Evolutionary conservation across 1,140 invertebrate species (phyloP).

Genomic region (Bombus sibiricus): DNA sequence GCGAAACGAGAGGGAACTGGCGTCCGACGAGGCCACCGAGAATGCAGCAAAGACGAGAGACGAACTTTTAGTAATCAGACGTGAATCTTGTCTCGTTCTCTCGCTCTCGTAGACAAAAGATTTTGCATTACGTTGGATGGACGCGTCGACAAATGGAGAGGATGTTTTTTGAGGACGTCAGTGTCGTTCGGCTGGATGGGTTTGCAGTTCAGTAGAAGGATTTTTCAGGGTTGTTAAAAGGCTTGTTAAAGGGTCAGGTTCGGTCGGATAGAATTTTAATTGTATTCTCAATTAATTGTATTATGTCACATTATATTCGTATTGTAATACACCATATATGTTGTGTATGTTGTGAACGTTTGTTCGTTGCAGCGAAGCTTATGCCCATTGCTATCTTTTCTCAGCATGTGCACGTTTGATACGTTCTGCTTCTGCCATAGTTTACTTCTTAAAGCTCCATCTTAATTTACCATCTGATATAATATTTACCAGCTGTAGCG

Average conservation of each 20-base stretch:
- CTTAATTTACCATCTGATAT: too few species aligned
- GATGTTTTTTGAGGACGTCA: not conserved
- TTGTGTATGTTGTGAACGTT: too few species aligned
- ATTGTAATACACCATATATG: too few species aligned
- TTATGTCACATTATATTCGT: too few species aligned
- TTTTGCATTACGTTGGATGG: not conserved
- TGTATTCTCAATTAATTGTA: too few species aligned
- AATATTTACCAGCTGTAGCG: too few species aligned
- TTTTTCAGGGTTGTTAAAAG: not conserved
- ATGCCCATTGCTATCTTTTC: too few species aligned
- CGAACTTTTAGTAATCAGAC: conserved; percentile 36
- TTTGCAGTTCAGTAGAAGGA: not conserved
- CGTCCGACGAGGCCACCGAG: conserved; percentile 17
- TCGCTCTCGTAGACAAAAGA: not conserved
- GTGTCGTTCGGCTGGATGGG: not conserved
- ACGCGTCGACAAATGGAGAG: not conserved
- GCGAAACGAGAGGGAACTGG: conserved; percentile 25
- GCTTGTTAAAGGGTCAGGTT: not conserved
- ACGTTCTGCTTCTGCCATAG: too few species aligned
- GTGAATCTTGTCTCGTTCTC: not conserved
- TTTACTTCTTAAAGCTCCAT: too few species aligned
- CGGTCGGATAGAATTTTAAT: not conserved
- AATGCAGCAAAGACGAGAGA: not conserved
- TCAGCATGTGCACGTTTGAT: too few species aligned
- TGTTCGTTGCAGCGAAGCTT: too few species aligned